A percentile compares a stretch with the other conserved stretches of the same genome.
phyloP scores from a whole-genome alignment of 2,888 invertebrate genomes.

The Ryuthela nishihirai region DNA sequence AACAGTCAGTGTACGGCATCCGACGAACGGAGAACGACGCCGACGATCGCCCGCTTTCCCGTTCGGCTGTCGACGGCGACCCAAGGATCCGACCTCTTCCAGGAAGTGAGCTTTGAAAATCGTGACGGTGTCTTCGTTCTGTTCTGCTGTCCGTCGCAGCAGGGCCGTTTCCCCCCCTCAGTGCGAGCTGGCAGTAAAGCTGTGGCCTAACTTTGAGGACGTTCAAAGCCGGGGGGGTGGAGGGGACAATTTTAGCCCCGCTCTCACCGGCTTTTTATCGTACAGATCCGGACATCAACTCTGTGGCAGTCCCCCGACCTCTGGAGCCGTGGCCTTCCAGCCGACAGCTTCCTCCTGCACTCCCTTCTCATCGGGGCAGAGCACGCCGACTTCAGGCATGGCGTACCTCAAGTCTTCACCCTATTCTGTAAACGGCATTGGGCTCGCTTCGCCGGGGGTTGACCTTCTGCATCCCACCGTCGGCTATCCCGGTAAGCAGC shows the following conservation, averaged over 20 bases:
- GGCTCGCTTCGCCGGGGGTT: slow-evolving; percentile 60
- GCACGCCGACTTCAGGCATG: slow-evolving; percentile 37
- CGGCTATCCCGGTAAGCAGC: slow-evolving; percentile 57
- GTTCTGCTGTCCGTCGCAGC: no score
- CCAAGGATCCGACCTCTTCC: no score
- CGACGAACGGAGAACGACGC: no score
- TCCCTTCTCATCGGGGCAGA: slow-evolving; percentile 33
- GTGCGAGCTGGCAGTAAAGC: slow-evolving; percentile 36
- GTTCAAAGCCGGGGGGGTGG: slow-evolving; percentile 39
- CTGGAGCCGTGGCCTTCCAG: slow-evolving; percentile 32
- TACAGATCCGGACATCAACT: slow-evolving; percentile 36
- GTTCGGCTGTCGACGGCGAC: no score
- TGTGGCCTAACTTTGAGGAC: slow-evolving; percentile 39
- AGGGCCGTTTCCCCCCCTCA: not conserved
- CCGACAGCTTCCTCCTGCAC: slow-evolving; percentile 31
- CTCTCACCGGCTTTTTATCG: slow-evolving; percentile 39
- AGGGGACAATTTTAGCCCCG: slow-evolving; percentile 38
- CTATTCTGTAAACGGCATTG: slow-evolving; percentile 48
- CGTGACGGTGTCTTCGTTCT: not conserved
- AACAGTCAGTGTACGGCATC: no score
- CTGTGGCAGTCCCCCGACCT: slow-evolving; percentile 34
- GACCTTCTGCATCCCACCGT: slow-evolving; percentile 64
- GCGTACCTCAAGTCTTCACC: slow-evolving; percentile 43
- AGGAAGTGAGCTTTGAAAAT: no score
- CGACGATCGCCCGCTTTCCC: no score